Conservation (phyloP, 2,113 vertebrate species). For the Nesoenas mayeri region DNA sequence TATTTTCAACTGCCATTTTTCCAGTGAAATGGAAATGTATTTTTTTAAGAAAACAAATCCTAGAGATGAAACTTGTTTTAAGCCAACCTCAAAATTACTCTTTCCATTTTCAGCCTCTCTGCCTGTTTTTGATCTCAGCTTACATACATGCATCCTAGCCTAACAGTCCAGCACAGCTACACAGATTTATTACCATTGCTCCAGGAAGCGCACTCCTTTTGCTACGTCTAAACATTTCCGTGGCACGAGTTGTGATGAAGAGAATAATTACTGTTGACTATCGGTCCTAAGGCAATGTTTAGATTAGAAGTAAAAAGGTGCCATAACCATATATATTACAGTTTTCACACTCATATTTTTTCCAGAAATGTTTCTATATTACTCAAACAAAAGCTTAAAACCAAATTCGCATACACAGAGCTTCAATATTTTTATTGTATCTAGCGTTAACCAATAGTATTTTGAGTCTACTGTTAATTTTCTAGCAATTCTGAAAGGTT, state of each 20-base stretch:
- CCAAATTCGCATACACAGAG: background rate
- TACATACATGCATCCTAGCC: background rate
- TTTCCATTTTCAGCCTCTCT: background rate
- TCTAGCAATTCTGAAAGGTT: background rate
- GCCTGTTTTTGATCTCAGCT: background rate
- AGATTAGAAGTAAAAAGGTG: background rate
- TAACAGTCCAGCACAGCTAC: background rate
- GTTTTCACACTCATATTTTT: background rate
- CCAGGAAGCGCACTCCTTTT: background rate
- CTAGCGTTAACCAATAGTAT: background rate
- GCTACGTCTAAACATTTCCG: background rate
- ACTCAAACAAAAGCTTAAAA: background rate
- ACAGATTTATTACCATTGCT: background rate
- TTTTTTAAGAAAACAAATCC: background rate
- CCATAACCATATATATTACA: background rate
- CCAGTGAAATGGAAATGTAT: background rate
- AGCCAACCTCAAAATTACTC: background rate
- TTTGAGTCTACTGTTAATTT: background rate
- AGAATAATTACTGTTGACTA: background rate
- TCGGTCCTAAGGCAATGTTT: background rate
- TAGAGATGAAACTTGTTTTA: background rate
- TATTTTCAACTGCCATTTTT: background rate
- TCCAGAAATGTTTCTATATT: background rate
- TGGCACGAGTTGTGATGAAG: background rate
- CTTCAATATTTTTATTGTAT: background rate